Conservation (phyloP, 2,113 vertebrate species). For the Euleptes europaea region DNA sequence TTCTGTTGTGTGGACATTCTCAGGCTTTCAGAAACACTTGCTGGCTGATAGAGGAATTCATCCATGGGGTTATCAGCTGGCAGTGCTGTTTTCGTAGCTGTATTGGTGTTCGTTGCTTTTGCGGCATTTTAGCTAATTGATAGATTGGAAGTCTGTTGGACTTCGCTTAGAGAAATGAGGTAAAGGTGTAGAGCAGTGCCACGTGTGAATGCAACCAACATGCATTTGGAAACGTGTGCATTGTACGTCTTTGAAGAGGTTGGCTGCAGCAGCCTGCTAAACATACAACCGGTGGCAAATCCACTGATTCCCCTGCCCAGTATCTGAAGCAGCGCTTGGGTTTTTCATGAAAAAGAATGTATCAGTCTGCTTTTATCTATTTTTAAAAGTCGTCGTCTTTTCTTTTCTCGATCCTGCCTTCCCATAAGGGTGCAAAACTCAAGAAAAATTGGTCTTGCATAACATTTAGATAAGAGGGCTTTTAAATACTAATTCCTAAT, state of each 20-base stretch:
- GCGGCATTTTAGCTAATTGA: too few species aligned
- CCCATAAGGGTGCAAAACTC: neutral
- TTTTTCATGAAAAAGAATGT: neutral
- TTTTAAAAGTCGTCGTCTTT: neutral
- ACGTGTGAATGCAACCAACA: neutral
- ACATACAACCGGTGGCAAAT: neutral
- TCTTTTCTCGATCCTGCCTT: neutral
- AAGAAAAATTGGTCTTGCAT: neutral
- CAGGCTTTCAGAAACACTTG: too few species aligned
- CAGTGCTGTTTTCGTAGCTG: too few species aligned
- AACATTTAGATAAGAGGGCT: neutral
- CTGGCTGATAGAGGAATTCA: too few species aligned
- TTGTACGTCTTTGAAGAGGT: neutral
- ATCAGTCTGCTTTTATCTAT: neutral
- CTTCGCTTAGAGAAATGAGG: too few species aligned
- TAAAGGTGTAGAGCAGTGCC: too few species aligned
- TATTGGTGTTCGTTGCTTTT: too few species aligned
- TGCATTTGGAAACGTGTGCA: too few species aligned
- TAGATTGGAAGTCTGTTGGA: too few species aligned
- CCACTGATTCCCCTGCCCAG: neutral
- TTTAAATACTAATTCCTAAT: conserved; percentile 24
- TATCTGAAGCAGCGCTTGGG: neutral
- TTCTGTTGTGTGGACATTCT: too few species aligned
- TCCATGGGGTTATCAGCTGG: too few species aligned
- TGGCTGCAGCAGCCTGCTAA: too few species aligned